These are phyloP conservation scores for Rallus crepitans DNA, from an alignment of 2,797 vertebrate species.

Conservation along the genomic window DNA sequence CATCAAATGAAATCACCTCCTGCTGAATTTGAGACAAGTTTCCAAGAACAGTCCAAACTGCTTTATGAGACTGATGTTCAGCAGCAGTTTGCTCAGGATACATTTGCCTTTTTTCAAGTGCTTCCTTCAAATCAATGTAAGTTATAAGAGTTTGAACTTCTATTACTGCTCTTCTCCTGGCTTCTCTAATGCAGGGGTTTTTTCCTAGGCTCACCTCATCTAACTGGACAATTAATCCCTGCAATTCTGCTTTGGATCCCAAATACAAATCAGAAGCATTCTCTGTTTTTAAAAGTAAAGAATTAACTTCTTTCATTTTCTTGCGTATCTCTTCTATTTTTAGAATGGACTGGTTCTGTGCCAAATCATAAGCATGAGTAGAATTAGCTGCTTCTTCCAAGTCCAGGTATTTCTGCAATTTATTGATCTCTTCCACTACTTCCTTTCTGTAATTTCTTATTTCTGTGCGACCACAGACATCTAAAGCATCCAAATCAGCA, in stretches of 20 bases:
- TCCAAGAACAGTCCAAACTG: conserved; percentile 90
- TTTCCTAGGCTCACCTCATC: conserved; percentile 93
- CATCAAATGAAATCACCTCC: conserved; percentile 92
- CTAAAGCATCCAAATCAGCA: conserved; percentile 93
- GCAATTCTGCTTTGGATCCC: conserved; percentile 90
- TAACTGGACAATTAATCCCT: conserved; percentile 89
- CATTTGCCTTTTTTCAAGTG: conserved; percentile 80
- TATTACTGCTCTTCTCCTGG: conserved; percentile 92
- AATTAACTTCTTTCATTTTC: conserved; percentile 86
- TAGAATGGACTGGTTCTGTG: conserved; percentile 92
- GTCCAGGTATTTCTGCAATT: conserved; percentile 92
- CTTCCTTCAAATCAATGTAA: conserved; percentile 91
- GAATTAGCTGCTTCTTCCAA: conserved; percentile 92
- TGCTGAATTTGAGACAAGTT: conserved; percentile 92
- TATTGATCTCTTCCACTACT: conserved; percentile 96
- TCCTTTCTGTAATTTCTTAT: conserved; percentile 95
- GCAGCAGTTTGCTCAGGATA: conserved; percentile 72
- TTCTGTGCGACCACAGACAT: conserved; percentile 90
- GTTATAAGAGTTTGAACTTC: conserved; percentile 94
- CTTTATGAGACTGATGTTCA: conserved; percentile 81
- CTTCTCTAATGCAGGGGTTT: conserved; percentile 97
- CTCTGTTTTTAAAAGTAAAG: conserved; percentile 86
- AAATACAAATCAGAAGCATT: conserved; percentile 85
- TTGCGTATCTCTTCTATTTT: conserved; percentile 92
- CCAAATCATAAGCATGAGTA: conserved; percentile 89